Conservation (phyloP, 92 coral and sea anemone species). For the Umimayanthus chanpuru region DNA sequence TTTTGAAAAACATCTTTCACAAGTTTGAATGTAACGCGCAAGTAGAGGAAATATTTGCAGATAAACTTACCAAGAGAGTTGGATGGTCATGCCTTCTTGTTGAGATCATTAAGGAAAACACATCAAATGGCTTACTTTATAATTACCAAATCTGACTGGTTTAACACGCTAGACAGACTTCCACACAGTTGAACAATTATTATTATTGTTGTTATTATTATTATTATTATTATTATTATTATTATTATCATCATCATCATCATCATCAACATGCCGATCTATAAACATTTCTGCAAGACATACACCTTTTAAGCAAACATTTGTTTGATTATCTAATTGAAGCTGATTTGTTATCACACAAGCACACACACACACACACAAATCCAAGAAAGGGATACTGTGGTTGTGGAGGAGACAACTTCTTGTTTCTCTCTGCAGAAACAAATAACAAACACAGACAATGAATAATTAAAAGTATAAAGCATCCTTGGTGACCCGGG, state of each 20-base stretch:
- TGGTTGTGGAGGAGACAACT: neutral
- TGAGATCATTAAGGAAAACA: slow-evolving; percentile 1
- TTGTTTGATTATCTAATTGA: no score
- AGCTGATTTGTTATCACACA: neutral
- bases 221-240: no score
- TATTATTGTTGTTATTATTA: no score
- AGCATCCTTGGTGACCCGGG: no score
- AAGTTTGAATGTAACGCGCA: neutral
- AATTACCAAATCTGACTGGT: neutral
- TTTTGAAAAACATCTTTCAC: neutral
- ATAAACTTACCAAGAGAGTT: slow-evolving; percentile 25
- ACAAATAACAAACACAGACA: neutral
- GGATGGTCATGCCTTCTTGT: slow-evolving; percentile 35
- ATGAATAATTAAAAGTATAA: neutral
- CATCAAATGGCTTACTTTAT: neutral
- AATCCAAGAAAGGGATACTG: slow-evolving; percentile 24
- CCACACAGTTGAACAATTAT: no score
- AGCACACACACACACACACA: neutral
- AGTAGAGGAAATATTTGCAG: neutral
- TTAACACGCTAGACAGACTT: neutral
- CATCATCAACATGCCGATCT: no score
- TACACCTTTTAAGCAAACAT: no score
- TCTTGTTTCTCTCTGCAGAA: slow-evolving; percentile 36
- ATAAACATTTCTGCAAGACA: no score
- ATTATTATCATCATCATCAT: no score